Base-by-base conservation (phyloP, 2,113 vertebrate genomes). In the Carlito syrichta region DNA sequence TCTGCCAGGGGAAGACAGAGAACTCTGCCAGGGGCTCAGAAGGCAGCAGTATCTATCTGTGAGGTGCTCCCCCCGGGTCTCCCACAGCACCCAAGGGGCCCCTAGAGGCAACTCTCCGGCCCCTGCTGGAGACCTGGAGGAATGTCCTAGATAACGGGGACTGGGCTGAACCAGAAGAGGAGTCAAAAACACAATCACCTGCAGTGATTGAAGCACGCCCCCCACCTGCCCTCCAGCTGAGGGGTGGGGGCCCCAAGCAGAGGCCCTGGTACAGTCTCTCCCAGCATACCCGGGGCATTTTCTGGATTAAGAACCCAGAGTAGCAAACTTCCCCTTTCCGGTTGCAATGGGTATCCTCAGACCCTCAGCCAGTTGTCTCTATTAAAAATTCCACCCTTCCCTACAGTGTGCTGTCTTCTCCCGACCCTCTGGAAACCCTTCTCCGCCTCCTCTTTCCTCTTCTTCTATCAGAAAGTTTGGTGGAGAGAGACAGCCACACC, bases 151-250 rank as follows among this genome's bases (percentile, higher is more conserved):
- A 97, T 97, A 96, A 95, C 82, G 60, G 66, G 76, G 68, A 89
- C 79, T 94, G 84, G 84, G 56, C 66, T 20, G 54, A 7, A 54
- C 73, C 90, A 69, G 98, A 96, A 96, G 63, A 78, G 78, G 97
- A 92, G 97, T 97, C 96, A 74, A 94, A 97, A 98, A 81, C 97
- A 94, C 97, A 97, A 97, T 79, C 97, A 96, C 96, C 77, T 96
- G 76, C 91, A 95, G 93, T n/a, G 83, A n/a, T n/a, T 83, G 92
- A 95, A 77, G 83, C 14, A 89, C 10, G 86, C 45, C 91, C 95
- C 94, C 56, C 5, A 38, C 25, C 48, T 10, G 30, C 16, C 52
- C 56, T 40, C 52, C 54, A 12, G 19, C 58, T 9, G 66, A 20
- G 7, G 43, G 73, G 13, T 11, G 40, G 30, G 25, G 35, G 48